A percentile compares a stretch with the other conserved stretches of the same genome.
These are phyloP conservation scores for Zaprionus obscuricornis DNA, from an alignment of 2,888 invertebrate species.

Conservation along the genomic window DNA sequence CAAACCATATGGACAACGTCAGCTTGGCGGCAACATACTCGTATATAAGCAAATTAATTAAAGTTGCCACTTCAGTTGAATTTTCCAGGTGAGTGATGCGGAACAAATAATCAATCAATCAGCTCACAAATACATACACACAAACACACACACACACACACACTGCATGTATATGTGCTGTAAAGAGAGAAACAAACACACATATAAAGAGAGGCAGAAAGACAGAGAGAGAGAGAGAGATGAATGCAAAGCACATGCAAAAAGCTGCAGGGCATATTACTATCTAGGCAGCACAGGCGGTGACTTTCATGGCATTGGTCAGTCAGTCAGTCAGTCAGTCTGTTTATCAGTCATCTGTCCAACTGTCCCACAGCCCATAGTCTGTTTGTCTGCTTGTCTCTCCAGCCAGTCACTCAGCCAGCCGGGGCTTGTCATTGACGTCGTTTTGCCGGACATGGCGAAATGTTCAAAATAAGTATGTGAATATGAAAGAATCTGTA, in stretches of 20 bases:
- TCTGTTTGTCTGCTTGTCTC: constrained; percentile 17
- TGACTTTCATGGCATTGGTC: constrained; percentile 58
- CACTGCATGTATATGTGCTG: no score
- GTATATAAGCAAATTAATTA: constrained; percentile 78
- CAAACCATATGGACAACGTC: constrained; percentile 36
- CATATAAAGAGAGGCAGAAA: no score
- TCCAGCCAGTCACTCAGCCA: constrained; percentile 53
- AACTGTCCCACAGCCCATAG: constrained; percentile 11
- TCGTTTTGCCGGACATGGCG: constrained; percentile 66
- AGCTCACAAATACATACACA: constrained; percentile 57
- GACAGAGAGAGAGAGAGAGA: no score
- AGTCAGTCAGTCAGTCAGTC: constrained; percentile 33
- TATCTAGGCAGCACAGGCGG: constrained; percentile 68
- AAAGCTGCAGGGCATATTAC: constrained; percentile 63
- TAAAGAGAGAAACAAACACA: neutral
- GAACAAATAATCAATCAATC: constrained; percentile 83
- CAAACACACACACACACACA: constrained; percentile 7
- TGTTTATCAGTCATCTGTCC: neutral
- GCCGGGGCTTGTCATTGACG: constrained; percentile 71
- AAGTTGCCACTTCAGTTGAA: constrained; percentile 82
- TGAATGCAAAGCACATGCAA: constrained; percentile 40
- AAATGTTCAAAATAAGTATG: constrained; percentile 72
- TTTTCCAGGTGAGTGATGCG: constrained; percentile 83
- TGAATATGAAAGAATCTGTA: no score
- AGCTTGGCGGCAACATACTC: constrained; percentile 38